phyloP scores from a whole-genome alignment of 1,140 invertebrate species.

The Halesus radiatus region DNA sequence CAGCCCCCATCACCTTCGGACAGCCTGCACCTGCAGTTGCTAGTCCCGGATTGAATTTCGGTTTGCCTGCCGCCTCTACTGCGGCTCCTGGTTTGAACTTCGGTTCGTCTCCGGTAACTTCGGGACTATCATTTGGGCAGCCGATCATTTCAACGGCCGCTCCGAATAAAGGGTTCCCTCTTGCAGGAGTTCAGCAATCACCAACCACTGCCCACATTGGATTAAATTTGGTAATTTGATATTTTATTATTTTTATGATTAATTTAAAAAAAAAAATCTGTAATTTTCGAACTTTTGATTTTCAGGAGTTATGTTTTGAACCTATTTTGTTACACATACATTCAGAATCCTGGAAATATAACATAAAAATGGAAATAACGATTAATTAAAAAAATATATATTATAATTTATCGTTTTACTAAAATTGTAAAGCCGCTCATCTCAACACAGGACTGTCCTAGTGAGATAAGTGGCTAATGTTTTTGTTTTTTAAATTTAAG shows the following conservation, averaged over 20 bases:
- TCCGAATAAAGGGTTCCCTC: slow-evolving; percentile 13
- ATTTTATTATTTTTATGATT: background rate
- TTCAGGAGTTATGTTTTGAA: background rate
- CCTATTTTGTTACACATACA: no score
- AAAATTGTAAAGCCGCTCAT: no score
- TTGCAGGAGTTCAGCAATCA: slow-evolving; percentile 6
- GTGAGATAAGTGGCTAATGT: no score
- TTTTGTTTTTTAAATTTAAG: no score
- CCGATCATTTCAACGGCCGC: slow-evolving; percentile 12
- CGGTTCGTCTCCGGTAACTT: background rate
- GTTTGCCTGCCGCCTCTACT: slow-evolving; percentile 40
- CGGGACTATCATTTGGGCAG: slow-evolving; percentile 31
- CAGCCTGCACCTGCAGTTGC: background rate
- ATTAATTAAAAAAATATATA: no score
- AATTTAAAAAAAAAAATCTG: no score
- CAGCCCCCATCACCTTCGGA: slow-evolving; percentile 22
- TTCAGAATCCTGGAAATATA: no score
- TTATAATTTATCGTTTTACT: no score
- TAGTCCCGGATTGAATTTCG: slow-evolving; percentile 16
- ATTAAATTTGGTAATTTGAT: background rate
- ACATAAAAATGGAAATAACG: no score
- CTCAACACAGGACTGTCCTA: no score
- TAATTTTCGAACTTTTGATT: no score
- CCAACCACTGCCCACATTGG: background rate
- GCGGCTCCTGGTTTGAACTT: slow-evolving; percentile 40